Conservation (phyloP, 2,113 vertebrate genomes). For the Talpa occidentalis region DNA sequence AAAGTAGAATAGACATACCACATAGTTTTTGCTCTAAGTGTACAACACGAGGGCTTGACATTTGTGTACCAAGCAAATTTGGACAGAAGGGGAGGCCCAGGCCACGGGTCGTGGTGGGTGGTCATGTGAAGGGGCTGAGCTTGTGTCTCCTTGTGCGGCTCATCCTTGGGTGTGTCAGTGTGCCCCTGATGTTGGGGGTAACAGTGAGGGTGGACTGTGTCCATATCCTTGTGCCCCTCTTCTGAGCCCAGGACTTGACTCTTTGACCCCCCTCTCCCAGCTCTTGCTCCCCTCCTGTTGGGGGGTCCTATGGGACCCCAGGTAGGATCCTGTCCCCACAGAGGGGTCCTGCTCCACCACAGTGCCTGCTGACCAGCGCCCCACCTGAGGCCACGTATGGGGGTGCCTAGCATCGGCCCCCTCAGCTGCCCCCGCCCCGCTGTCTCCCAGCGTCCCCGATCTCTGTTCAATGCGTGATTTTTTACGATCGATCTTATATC, state of each 20-base stretch:
- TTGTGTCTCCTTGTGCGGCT: background rate
- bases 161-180: background rate
- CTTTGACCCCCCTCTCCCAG: background rate
- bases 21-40: background rate
- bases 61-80: background rate
- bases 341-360: background rate
- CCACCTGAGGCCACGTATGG: background rate
- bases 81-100: background rate
- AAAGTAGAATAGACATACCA: background rate
- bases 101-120: rapidly evolving
- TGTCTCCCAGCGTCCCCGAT: conserved; percentile 61
- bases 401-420: background rate
- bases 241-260: background rate
- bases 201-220: background rate
- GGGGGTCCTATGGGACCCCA: background rate
- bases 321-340: background rate
- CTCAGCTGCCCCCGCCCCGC: background rate
- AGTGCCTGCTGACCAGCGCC: conserved; percentile 42
- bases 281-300: background rate
- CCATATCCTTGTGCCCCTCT: background rate
- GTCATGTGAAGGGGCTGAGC: background rate
- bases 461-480: conserved; percentile 83
- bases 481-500: conserved; percentile 87
- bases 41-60: background rate
- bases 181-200: background rate